Evolutionary conservation across 2,797 vertebrate species (phyloP).

Genomic region (Ambastaia sidthimunki): DNA sequence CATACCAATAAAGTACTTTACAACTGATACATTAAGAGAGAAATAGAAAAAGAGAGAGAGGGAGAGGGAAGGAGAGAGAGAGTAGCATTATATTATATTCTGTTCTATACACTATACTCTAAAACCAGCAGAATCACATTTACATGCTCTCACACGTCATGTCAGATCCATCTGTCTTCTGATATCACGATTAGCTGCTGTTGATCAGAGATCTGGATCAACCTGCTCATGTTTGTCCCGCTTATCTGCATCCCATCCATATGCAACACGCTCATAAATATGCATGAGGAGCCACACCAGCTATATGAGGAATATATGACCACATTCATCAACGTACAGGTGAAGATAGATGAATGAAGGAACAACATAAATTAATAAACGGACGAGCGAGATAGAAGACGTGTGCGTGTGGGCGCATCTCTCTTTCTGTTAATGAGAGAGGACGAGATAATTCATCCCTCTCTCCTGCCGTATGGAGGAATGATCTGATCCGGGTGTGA

Average conservation of each 20-base stretch:
- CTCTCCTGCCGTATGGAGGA: slow-evolving; percentile 25
- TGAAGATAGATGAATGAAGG: slow-evolving; percentile 24
- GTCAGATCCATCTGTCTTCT: slow-evolving; percentile 1
- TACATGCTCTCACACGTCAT: too few species aligned
- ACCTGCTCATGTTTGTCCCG: slow-evolving; percentile 1
- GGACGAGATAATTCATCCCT: slow-evolving; percentile 49
- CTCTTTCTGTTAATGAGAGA: slow-evolving; percentile 47
- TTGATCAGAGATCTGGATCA: neutral
- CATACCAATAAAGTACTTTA: too few species aligned
- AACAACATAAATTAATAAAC: slow-evolving; percentile 23
- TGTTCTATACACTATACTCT: too few species aligned
- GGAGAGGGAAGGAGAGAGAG: too few species aligned
- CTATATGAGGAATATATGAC: slow-evolving; percentile 32
- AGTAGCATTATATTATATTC: too few species aligned
- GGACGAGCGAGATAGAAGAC: slow-evolving; percentile 16
- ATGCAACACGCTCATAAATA: slow-evolving; percentile 40
- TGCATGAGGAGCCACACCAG: slow-evolving; percentile 1
- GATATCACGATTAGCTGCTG: slow-evolving; percentile 21
- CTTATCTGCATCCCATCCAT: slow-evolving; percentile 26
- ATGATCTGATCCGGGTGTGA: slow-evolving; percentile 16
- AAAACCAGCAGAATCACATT: neutral
- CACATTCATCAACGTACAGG: slow-evolving; percentile 28
- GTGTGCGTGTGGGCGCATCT: neutral
- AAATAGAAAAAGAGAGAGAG: too few species aligned
- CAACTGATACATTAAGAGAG: too few species aligned